A percentile compares a stretch with the other conserved stretches of the same genome.
Evolutionary conservation across 2,113 vertebrate genomes (phyloP).

Genomic region (Hippocampus barbouri): DNA sequence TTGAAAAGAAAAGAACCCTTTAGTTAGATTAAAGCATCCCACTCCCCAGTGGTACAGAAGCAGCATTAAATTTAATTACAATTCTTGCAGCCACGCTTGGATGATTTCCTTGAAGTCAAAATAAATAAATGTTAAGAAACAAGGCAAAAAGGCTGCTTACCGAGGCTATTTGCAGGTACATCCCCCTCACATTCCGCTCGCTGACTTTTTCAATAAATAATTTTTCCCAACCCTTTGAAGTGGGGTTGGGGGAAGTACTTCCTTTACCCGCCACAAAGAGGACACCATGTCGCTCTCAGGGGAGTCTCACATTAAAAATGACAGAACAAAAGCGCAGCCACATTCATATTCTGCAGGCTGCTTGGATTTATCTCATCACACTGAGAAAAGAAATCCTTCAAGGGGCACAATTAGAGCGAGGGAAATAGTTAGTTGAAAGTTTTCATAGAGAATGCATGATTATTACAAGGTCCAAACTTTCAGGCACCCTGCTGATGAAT

Average conservation of each 20-base stretch:
- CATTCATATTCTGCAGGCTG: constrained; percentile 17
- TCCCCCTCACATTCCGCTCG: constrained; percentile 1
- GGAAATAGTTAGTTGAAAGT: constrained; percentile 27
- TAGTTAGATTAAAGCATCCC: constrained; percentile 45
- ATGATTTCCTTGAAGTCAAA: constrained; percentile 42
- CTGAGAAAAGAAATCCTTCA: constrained; percentile 8
- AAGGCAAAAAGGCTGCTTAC: constrained; percentile 13
- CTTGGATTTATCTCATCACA: constrained; percentile 13
- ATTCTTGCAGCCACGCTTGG: constrained; percentile 13
- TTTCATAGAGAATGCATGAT: constrained; percentile 31
- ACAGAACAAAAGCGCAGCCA: constrained; percentile 29
- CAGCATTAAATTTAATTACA: constrained; percentile 43
- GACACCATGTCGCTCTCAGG: constrained; percentile 15
- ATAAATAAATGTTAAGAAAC: constrained; percentile 30
- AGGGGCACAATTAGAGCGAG: constrained; percentile 22
- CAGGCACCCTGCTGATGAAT: not conserved
- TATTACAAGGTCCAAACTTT: constrained; percentile 27
- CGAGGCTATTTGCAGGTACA: constrained; percentile 7
- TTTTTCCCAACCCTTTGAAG: constrained; percentile 39
- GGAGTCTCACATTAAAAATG: constrained; percentile 25
- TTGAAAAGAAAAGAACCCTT: constrained; percentile 34
- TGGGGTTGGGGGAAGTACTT: constrained; percentile 12
- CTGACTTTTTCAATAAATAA: constrained; percentile 26
- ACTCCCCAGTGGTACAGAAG: constrained; percentile 25
- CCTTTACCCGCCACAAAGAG: constrained; percentile 32